Percentiles rank a stretch among this genome's conserved stretches.
Conservation (phyloP, 2,797 vertebrate species). For the Linurgus olivaceus region DNA sequence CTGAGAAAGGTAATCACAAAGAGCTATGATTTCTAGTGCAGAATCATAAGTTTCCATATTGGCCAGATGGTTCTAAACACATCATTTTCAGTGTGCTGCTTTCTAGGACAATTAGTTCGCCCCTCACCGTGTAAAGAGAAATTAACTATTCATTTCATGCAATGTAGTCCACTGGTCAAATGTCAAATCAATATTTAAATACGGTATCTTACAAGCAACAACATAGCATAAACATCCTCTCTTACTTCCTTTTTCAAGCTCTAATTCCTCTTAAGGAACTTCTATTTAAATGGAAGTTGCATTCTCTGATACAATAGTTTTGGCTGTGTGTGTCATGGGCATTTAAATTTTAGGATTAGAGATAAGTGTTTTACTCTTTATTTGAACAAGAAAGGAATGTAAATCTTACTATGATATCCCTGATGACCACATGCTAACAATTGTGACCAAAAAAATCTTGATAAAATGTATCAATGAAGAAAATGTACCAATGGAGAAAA, state of each 20-base stretch:
- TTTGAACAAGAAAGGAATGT: not conserved
- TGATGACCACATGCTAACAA: not conserved
- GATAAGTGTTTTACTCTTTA: not conserved
- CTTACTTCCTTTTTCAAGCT: not conserved
- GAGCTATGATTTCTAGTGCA: not conserved
- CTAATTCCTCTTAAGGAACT: not conserved
- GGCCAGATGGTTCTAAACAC: not conserved
- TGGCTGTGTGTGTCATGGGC: fast-evolving
- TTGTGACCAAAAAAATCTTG: not conserved
- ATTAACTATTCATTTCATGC: not conserved
- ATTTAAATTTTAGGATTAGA: not conserved
- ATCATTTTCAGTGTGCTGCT: not conserved
- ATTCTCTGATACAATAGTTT: not conserved
- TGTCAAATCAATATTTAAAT: not conserved
- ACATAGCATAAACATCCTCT: not conserved
- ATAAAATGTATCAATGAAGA: not conserved
- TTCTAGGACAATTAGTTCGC: not conserved
- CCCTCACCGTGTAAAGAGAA: not conserved
- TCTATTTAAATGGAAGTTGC: not conserved
- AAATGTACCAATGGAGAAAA: not conserved
- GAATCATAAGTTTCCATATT: not conserved
- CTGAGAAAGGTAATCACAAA: not conserved
- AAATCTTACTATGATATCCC: not conserved
- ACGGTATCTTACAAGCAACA: not conserved
- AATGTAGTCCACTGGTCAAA: not conserved